phyloP scores from a whole-genome alignment of 2,113 vertebrate species.

The chimpanzee (Pan troglodytes) region DNA sequence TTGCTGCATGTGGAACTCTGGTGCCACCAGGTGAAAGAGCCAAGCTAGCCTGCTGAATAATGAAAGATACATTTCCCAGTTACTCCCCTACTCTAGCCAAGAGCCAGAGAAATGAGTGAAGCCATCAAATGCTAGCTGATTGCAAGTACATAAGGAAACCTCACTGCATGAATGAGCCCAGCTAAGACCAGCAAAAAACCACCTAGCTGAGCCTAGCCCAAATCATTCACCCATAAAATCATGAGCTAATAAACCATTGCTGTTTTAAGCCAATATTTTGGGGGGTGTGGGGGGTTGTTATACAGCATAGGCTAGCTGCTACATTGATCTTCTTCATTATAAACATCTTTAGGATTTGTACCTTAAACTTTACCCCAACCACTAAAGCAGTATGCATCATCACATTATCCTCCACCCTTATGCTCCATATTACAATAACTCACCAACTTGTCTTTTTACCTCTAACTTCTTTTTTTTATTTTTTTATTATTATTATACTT shows the following conservation, averaged over 20 bases:
- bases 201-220: not conserved
- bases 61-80: not conserved
- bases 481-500: too few relatives aligned
- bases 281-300: accelerated
- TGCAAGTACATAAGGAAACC: not conserved
- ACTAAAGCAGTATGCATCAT: not conserved
- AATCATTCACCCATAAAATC: not conserved
- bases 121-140: not conserved
- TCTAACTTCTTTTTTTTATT: not conserved
- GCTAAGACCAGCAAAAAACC: not conserved
- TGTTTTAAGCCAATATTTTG: not conserved
- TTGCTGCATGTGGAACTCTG: not conserved
- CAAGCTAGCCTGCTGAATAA: not conserved
- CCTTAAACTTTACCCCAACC: not conserved
- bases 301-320: not conserved
- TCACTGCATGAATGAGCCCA: not conserved
- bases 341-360: not conserved
- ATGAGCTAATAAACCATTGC: not conserved
- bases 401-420: not conserved
- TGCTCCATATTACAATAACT: not conserved
- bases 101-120: not conserved
- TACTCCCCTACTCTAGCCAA: not conserved
- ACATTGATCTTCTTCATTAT: not conserved
- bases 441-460: not conserved
- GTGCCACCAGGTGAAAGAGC: not conserved